Evolutionary conservation across 2,888 invertebrate genomes (phyloP).

Genomic region (Melinaea marsaeus): DNA sequence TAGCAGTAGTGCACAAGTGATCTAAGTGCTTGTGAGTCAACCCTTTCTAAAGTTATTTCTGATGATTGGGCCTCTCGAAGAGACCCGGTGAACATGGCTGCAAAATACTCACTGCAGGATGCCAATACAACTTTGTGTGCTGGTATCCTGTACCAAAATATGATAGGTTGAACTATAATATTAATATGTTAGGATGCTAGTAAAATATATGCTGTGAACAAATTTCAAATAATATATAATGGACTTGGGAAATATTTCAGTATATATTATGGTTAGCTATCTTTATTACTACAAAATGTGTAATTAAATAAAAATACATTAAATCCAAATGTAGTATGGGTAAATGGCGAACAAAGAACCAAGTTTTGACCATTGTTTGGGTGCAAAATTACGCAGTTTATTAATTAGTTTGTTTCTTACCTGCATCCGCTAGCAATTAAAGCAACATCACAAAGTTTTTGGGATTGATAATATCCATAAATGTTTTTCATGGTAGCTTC

Average conservation of each 20-base stretch:
- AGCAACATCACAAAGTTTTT: conserved; percentile 91
- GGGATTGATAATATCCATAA: conserved; percentile 87
- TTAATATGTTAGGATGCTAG: conserved; percentile 7
- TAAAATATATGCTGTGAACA: too few relatives aligned
- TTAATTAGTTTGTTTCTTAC: conserved; percentile 48
- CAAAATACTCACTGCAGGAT: conserved; percentile 96
- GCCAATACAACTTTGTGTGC: conserved; percentile 93
- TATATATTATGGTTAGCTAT: too few relatives aligned
- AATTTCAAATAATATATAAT: too few relatives aligned
- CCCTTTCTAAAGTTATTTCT: conserved; percentile 90
- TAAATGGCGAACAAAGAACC: conserved; percentile 25
- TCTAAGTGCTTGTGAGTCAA: conserved; percentile 91
- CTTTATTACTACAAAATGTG: background rate
- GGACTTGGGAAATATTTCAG: too few relatives aligned
- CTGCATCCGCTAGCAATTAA: conserved; percentile 87
- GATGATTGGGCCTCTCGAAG: conserved; percentile 89
- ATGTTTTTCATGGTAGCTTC: conserved; percentile 89
- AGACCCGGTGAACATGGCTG: conserved; percentile 95
- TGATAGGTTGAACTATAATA: background rate
- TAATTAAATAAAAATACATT: conserved; percentile 8
- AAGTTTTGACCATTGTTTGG: background rate
- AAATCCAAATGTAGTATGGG: conserved; percentile 10
- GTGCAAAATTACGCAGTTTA: background rate
- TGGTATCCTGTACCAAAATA: conserved; percentile 75
- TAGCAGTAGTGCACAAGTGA: conserved; percentile 94